Conservation (phyloP, 2,113 vertebrate species). For the Tachysurus fulvidraco region DNA sequence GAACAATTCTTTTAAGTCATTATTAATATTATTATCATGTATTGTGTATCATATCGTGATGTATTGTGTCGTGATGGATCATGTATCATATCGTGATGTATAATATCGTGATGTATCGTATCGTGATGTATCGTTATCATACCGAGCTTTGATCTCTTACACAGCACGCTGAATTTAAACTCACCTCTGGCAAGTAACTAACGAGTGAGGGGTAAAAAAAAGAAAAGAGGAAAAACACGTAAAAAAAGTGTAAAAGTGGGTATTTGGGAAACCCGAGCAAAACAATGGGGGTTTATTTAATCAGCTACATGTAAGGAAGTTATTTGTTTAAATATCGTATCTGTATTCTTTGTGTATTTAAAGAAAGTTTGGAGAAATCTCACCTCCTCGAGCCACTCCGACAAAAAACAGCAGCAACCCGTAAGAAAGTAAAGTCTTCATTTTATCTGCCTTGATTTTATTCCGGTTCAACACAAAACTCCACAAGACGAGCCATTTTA, state of each 20-base stretch:
- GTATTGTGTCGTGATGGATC: too few relatives aligned
- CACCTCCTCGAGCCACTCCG: constrained; percentile 48
- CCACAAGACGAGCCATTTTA: neutral
- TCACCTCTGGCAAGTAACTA: neutral
- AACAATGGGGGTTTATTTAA: neutral
- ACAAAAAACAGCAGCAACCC: constrained; percentile 37
- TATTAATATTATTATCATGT: too few relatives aligned
- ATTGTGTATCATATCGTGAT: too few relatives aligned
- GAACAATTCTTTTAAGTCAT: too few relatives aligned
- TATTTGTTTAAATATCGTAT: neutral
- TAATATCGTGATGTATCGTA: neutral
- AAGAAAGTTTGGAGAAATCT: constrained; percentile 12
- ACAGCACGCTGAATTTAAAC: neutral
- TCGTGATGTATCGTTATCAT: neutral
- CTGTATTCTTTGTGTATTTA: neutral
- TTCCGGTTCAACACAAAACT: neutral
- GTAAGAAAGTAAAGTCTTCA: constrained; percentile 30
- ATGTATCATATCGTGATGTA: neutral
- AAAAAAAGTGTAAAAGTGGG: too few relatives aligned
- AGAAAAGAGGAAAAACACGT: too few relatives aligned
- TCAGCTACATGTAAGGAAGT: neutral
- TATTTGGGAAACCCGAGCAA: neutral
- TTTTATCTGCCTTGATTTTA: constrained; percentile 3
- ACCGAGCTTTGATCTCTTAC: neutral
- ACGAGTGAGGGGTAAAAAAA: neutral